These are phyloP conservation scores for Rattus norvegicus DNA, from an alignment of 2,113 vertebrate species.

Conservation along the genomic window DNA sequence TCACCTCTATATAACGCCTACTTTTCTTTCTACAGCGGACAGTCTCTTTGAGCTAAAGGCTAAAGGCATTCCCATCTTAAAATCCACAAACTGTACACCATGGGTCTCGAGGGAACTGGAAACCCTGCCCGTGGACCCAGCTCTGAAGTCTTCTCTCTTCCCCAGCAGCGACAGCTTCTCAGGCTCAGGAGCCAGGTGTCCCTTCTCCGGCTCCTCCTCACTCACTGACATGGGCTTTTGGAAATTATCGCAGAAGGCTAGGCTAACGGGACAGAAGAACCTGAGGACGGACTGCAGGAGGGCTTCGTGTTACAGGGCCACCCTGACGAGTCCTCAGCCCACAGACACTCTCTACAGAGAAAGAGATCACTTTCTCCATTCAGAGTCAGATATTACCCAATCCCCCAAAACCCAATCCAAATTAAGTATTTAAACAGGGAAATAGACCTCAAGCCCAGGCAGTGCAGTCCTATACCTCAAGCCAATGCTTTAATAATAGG, in stretches of 20 bases:
- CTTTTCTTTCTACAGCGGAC: neutral
- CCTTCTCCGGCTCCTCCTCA: neutral
- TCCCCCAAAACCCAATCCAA: neutral
- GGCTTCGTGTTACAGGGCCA: fast-evolving
- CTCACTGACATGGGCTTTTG: neutral
- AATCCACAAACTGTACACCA: neutral
- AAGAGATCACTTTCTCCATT: neutral
- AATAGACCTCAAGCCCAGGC: neutral
- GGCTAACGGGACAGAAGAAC: neutral
- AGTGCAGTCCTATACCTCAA: neutral
- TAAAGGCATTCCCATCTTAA: neutral
- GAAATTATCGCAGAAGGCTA: neutral
- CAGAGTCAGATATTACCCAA: neutral
- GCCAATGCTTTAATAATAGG: neutral
- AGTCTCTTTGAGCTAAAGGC: neutral
- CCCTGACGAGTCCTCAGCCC: neutral
- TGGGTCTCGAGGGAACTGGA: fast-evolving
- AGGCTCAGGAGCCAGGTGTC: neutral
- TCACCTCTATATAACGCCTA: neutral
- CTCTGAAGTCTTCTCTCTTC: neutral
- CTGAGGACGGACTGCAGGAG: neutral
- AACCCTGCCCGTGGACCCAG: neutral
- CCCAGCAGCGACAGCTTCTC: neutral
- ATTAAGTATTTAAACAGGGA: neutral
- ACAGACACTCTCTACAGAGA: neutral